These are phyloP conservation scores for Odontomachus brunneus DNA, from an alignment of 1,140 invertebrate species.

Conservation along the genomic window DNA sequence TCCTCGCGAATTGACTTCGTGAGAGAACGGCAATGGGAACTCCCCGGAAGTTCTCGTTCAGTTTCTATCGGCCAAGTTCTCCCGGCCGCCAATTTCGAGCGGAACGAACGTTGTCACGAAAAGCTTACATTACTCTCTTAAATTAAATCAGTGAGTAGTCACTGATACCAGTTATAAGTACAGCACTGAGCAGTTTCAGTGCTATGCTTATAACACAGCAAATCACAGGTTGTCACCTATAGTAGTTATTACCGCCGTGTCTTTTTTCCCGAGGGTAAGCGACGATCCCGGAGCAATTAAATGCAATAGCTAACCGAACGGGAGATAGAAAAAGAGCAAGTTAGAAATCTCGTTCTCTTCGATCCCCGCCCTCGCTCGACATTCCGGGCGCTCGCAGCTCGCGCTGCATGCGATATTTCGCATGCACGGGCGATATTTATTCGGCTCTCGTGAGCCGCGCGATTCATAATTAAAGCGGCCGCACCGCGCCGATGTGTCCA, in stretches of 20 bases:
- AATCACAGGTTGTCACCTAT: no score
- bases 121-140: no score
- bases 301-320: not conserved
- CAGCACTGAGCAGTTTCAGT: no score
- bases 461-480: slow-evolving; percentile 51
- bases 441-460: slow-evolving; percentile 4
- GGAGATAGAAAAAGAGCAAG: not conserved
- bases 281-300: not conserved
- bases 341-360: slow-evolving; percentile 4
- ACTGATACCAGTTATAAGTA: no score
- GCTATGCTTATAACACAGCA: no score
- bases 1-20: slow-evolving; percentile 31
- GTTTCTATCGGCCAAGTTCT: slow-evolving; percentile 30
- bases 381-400: not conserved
- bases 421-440: slow-evolving; percentile 9
- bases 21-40: not conserved
- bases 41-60: slow-evolving; percentile 25
- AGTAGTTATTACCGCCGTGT: no score
- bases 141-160: no score
- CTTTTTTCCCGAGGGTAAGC: no score
- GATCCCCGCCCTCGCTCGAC: not conserved
- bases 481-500: not conserved
- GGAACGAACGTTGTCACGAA: not conserved
- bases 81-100: not conserved
- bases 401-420: no score